phyloP scores from a whole-genome alignment of 2,113 vertebrate genomes.

The Marmota monax region DNA sequence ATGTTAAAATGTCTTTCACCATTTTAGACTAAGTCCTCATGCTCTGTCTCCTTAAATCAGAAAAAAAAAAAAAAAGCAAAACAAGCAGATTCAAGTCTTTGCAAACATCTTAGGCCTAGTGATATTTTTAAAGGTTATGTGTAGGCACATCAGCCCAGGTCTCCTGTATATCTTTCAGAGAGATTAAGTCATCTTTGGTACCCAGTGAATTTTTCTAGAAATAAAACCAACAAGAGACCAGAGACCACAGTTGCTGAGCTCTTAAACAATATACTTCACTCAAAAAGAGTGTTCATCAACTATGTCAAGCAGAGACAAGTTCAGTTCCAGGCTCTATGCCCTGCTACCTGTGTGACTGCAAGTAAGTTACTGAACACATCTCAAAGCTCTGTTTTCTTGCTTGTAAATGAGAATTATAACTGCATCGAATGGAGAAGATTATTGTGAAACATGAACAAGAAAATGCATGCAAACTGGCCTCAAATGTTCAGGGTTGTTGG shows the following conservation, averaged over 20 bases:
- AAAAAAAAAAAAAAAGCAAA: slow-evolving; percentile 10
- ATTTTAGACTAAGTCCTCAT: neutral
- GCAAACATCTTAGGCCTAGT: neutral
- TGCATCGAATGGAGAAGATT: neutral
- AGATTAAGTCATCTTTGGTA: slow-evolving; percentile 46
- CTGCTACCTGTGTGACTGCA: neutral
- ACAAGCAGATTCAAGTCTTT: slow-evolving; percentile 41
- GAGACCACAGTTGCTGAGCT: neutral
- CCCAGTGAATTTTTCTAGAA: neutral
- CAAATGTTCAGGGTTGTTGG: neutral
- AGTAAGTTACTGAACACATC: neutral
- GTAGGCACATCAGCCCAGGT: neutral
- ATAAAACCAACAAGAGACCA: slow-evolving; percentile 40
- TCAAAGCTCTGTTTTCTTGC: neutral
- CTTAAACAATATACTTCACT: too few species aligned
- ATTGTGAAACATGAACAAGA: neutral
- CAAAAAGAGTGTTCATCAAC: neutral
- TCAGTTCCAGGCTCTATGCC: neutral
- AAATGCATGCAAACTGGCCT: neutral
- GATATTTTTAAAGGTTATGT: slow-evolving; percentile 69
- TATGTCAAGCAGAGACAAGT: neutral
- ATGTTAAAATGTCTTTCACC: slow-evolving; percentile 8
- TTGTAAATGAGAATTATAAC: neutral
- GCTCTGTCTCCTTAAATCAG: slow-evolving; percentile 45
- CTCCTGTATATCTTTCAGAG: slow-evolving; percentile 36